Evolutionary conservation across 2,797 vertebrate species (phyloP), one percentile per base, ranked within the genome.

Genomic region (Rachycentron canadum): DNA sequence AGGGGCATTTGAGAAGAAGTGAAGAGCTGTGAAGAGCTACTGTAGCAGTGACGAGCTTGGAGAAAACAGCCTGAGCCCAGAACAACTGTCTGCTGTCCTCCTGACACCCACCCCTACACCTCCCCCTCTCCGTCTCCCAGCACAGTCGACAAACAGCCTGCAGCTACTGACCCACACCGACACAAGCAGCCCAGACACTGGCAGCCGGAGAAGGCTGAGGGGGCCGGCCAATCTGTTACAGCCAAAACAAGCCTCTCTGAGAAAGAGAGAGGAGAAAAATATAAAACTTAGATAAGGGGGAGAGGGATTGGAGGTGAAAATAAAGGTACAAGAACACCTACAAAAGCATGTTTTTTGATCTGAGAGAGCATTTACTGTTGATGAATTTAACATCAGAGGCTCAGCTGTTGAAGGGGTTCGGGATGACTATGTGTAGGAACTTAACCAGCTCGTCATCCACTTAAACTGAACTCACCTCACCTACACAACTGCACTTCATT

Each of bases 21-120:
- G 81, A 77, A 83, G 79, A 76, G 83, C 70, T 50, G 53, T 68
- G 79, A 62, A 69, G 68, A 83, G 80, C 68, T 64, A 63, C 79
- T 69, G 62, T 25, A 52, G 64, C 73, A 56, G 75, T 34, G 61
- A 85, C 61, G 82, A 86, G 82, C 69, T 76, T 41, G 68, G 64
- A 86, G 76, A 73, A 52, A 64, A 84, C 69, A 84, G 82, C 60
- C 43, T 0, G 25, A 74, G 83, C 79, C 62, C 50, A 68, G 57
- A 90, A 88, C 86, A 91, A 91, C 86, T 90, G 91, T 90, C 91
- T 92, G 86, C 86, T 82, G 88, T 81, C 85, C 84, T 84, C 72
- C 64, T 85, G 86, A 88, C 86, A 83, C 79, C 72, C 81, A 73
- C 90, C 69, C 89, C 86, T 82, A 82, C 86, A 63, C 59, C 84